phyloP scores from a whole-genome alignment of 2,888 invertebrate species.

The Ophion slaviceki region DNA sequence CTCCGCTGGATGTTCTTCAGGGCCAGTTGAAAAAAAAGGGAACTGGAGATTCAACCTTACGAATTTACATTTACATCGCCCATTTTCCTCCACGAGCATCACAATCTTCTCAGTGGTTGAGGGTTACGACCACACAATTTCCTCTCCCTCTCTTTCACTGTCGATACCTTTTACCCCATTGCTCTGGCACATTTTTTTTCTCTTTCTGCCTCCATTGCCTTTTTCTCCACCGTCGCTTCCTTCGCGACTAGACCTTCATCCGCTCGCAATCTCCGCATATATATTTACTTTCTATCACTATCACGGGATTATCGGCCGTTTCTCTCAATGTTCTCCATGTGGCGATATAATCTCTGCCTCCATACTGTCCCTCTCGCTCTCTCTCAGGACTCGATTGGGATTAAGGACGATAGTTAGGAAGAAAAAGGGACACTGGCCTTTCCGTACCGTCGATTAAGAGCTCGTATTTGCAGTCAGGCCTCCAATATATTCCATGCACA shows the following conservation, averaged over 20 bases:
- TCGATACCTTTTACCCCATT: constrained; percentile 28
- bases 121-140: constrained; percentile 32
- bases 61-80: constrained; percentile 59
- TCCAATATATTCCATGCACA: background rate
- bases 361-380: background rate
- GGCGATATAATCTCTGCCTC: background rate
- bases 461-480: constrained; percentile 2
- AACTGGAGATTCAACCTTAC: constrained; percentile 34
- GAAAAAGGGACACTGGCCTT: constrained; percentile 9
- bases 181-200: background rate
- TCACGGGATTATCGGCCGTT: constrained; percentile 46
- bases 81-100: constrained; percentile 44
- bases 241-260: constrained; percentile 20
- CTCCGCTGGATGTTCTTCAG: constrained; percentile 6
- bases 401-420: constrained; percentile 5
- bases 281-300: constrained; percentile 50
- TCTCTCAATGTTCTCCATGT: constrained; percentile 33
- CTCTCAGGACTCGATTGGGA: background rate
- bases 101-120: constrained; percentile 50
- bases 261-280: constrained; percentile 43
- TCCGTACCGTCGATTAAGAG: constrained; percentile 32
- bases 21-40: background rate
- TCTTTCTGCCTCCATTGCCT: background rate
- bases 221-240: constrained; percentile 11
- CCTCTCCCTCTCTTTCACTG: constrained; percentile 15